phyloP scores from a whole-genome alignment of 2,113 vertebrate species.

The Nothoprocta perdicaria region DNA sequence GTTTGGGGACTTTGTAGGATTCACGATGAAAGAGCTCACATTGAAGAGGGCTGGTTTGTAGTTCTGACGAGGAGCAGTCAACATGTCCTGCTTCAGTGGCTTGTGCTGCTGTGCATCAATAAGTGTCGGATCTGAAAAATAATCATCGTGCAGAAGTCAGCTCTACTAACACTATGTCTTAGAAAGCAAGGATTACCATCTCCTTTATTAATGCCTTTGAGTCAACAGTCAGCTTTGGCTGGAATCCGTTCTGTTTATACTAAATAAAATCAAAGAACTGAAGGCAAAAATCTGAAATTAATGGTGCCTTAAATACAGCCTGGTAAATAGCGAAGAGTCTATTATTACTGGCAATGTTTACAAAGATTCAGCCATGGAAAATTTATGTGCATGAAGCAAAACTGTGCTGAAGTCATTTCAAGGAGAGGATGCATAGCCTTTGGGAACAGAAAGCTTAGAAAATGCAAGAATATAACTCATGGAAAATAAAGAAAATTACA shows the following conservation, averaged over 20 bases:
- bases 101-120: neutral
- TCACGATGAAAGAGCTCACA: neutral
- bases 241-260: neutral
- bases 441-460: conserved; percentile 26
- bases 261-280: neutral
- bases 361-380: neutral
- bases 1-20: neutral
- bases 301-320: neutral
- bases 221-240: neutral
- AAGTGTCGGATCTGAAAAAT: neutral
- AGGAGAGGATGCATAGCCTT: neutral
- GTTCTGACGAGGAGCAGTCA: neutral
- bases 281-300: conserved; percentile 36
- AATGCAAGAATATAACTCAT: neutral
- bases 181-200: neutral
- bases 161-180: neutral
- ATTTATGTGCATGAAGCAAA: neutral
- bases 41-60: neutral
- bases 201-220: neutral
- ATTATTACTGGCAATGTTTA: conserved; percentile 28
- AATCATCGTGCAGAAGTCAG: neutral
- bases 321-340: neutral
- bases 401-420: neutral
- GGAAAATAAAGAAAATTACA: neutral
- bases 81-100: neutral